Percentiles rank a stretch among this genome's conserved stretches.
Conservation (phyloP, 2,113 vertebrate genomes). For the Mustela lutreola region DNA sequence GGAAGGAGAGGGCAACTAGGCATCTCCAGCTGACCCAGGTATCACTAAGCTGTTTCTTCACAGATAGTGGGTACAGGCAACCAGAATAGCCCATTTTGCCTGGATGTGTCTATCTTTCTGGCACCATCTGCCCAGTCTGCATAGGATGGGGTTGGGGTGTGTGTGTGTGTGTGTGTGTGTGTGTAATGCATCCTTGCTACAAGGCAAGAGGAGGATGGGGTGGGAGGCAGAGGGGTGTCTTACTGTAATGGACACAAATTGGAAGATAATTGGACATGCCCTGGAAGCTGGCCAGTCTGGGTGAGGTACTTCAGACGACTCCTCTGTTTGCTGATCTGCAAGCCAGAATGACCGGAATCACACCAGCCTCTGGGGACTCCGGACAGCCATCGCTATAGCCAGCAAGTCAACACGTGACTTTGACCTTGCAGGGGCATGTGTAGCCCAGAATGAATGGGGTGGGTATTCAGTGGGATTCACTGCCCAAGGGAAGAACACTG, state of each 20-base stretch:
- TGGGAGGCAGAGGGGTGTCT: neutral
- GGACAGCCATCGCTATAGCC: neutral
- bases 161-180: too few species aligned
- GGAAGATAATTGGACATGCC: neutral
- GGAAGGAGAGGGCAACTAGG: neutral
- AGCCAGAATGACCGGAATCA: neutral
- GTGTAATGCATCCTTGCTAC: neutral
- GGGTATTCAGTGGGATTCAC: neutral
- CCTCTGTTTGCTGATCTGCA: neutral
- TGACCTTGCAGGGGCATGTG: neutral
- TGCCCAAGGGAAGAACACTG: neutral
- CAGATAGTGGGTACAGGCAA: neutral
- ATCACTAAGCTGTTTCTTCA: neutral
- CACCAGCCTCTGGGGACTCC: neutral
- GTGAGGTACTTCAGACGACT: neutral
- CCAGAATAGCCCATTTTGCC: neutral
- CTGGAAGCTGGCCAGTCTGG: neutral
- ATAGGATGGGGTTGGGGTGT: rapidly evolving
- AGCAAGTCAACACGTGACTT: neutral
- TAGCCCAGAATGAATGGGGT: neutral
- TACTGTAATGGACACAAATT: neutral
- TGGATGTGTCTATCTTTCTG: neutral
- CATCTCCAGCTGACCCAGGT: neutral
- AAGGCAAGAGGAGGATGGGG: neutral
- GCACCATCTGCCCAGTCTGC: neutral